Evolutionary conservation across 2,113 vertebrate genomes (phyloP).

Genomic region (Gnathonemus echidnorhynchus): DNA sequence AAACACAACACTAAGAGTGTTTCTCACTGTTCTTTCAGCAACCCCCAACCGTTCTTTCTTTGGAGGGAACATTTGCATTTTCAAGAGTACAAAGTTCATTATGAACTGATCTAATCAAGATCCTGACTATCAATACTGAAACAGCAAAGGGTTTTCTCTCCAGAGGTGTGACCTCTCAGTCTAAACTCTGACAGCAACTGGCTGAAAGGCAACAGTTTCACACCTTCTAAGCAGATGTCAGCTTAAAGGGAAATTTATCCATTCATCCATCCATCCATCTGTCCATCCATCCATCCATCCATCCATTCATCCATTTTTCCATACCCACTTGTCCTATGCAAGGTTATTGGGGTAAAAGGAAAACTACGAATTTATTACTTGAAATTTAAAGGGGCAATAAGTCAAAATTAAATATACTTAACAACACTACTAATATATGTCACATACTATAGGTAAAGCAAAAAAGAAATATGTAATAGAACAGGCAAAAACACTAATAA

Average conservation of each 20-base stretch:
- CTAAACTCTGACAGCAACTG: background rate
- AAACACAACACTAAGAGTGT: background rate
- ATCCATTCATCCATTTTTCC: background rate
- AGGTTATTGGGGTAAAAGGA: background rate
- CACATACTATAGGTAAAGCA: background rate
- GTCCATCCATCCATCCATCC: too few relatives aligned
- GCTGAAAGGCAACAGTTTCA: constrained; percentile 2
- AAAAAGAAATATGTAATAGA: background rate
- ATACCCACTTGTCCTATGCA: background rate
- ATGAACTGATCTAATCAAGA: background rate
- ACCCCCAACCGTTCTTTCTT: background rate
- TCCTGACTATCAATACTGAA: background rate
- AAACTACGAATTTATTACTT: background rate
- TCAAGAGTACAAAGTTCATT: background rate
- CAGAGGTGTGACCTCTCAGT: background rate
- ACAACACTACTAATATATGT: background rate
- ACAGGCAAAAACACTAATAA: background rate
- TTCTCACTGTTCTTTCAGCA: background rate
- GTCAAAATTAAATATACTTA: background rate
- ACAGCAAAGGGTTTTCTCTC: background rate
- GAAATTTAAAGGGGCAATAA: background rate
- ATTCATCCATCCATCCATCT: background rate
- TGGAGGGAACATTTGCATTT: background rate
- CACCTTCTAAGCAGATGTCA: background rate
- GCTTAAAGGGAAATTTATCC: background rate